These are phyloP conservation scores for Vulpes ferrilata DNA, from an alignment of 2,113 vertebrate genomes.

Conservation along the genomic window DNA sequence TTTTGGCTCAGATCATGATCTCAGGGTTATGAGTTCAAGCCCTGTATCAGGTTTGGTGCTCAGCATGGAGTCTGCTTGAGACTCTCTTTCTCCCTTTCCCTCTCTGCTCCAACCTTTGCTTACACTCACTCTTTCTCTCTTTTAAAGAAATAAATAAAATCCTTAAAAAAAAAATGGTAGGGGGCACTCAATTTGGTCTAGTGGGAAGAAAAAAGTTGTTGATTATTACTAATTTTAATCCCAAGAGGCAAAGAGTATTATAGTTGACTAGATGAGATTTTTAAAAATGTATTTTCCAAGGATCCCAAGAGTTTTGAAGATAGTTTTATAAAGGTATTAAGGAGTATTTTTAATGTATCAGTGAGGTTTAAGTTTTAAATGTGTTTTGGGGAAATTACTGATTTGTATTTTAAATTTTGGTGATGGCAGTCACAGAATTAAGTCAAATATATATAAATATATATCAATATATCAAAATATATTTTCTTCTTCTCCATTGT, in stretches of 20 bases:
- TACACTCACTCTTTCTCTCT: neutral
- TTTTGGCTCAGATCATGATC: neutral
- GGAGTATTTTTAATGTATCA: neutral
- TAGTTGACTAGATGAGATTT: neutral
- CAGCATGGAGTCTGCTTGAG: neutral
- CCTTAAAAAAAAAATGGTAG: neutral
- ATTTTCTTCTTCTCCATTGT: neutral
- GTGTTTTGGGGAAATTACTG: neutral
- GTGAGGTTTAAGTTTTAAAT: neutral
- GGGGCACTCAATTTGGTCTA: neutral
- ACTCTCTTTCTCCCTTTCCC: neutral
- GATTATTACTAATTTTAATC: constrained; percentile 10
- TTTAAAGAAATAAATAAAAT: neutral
- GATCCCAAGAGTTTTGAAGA: neutral
- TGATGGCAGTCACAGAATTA: neutral
- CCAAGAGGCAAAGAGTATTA: neutral
- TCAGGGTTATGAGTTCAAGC: neutral
- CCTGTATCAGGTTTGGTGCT: neutral
- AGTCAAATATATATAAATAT: neutral
- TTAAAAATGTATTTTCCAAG: neutral
- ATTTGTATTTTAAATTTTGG: neutral
- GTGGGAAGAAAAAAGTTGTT: neutral
- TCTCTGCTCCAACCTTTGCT: neutral
- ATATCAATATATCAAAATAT: neutral
- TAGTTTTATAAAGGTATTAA: neutral